These are phyloP conservation scores for Cydia splendana DNA, from an alignment of 1,140 invertebrate species.

Conservation along the genomic window DNA sequence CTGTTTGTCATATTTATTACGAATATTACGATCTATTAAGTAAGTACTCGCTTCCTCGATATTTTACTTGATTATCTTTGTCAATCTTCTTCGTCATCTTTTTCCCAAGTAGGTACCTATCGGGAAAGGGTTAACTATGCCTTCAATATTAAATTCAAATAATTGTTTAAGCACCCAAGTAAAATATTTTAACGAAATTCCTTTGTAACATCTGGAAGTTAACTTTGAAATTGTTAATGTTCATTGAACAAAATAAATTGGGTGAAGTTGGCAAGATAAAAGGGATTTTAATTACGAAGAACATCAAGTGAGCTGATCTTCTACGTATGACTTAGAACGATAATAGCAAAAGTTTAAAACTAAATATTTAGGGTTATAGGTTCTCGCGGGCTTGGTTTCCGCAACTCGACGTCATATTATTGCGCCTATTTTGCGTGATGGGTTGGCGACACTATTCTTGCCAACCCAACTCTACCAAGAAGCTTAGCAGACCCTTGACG, in stretches of 20 bases:
- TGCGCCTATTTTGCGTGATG: too few species aligned
- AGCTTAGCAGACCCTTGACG: too few species aligned
- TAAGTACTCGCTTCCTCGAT: neutral
- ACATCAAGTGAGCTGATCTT: slow-evolving; percentile 22
- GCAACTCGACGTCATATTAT: too few species aligned
- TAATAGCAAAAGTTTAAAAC: neutral
- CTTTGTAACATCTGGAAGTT: slow-evolving; percentile 28
- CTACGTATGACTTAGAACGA: neutral
- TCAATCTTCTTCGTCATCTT: neutral
- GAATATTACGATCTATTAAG: too few species aligned
- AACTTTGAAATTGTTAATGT: slow-evolving; percentile 31
- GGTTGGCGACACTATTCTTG: too few species aligned
- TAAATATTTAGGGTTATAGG: neutral
- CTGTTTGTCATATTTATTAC: too few species aligned
- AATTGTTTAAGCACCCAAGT: neutral
- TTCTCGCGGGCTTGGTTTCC: too few species aligned
- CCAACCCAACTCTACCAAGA: too few species aligned
- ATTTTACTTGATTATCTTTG: neutral
- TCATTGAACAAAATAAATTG: slow-evolving; percentile 32
- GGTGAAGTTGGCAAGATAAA: slow-evolving; percentile 19
- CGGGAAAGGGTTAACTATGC: neutral
- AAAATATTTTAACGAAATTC: slow-evolving; percentile 29
- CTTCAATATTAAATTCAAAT: neutral
- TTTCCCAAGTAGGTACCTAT: neutral
- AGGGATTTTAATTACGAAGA: slow-evolving; percentile 24